Conservation (phyloP, 2,113 vertebrate species). For the Dascyllus trimaculatus region DNA sequence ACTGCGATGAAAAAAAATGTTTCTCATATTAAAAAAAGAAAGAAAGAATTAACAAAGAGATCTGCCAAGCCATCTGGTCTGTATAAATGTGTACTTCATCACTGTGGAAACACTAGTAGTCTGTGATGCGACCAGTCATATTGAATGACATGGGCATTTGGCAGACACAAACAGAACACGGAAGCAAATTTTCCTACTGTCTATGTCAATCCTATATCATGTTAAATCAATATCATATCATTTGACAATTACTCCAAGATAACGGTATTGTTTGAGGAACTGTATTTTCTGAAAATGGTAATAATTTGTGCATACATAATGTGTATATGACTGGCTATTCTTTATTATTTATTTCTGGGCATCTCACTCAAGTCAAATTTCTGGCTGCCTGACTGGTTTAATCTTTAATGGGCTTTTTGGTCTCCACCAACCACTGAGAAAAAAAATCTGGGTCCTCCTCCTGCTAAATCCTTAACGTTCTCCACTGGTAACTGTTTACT, state of each 20-base stretch:
- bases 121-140: conserved; percentile 72
- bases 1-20: conserved; percentile 41
- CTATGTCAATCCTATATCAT: conserved; percentile 21
- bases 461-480: neutral
- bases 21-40: conserved; percentile 40
- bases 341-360: neutral
- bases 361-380: neutral
- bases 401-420: neutral
- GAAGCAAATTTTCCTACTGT: conserved; percentile 38
- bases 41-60: conserved; percentile 46
- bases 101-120: conserved; percentile 73
- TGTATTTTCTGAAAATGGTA: conserved; percentile 1
- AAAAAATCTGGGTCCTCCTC: neutral
- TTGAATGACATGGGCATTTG: conserved; percentile 71
- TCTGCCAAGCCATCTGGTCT: conserved; percentile 72
- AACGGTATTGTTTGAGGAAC: conserved; percentile 1
- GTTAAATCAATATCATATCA: too few species aligned
- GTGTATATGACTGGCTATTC: too few species aligned
- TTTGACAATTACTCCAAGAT: neutral
- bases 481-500: conserved; percentile 4
- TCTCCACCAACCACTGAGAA: neutral
- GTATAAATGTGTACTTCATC: conserved; percentile 63
- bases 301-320: conserved; percentile 2
- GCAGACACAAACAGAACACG: conserved; percentile 45
- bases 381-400: neutral